Conservation (phyloP, 2,888 invertebrate genomes). For the Phanerotoma sp. region DNA sequence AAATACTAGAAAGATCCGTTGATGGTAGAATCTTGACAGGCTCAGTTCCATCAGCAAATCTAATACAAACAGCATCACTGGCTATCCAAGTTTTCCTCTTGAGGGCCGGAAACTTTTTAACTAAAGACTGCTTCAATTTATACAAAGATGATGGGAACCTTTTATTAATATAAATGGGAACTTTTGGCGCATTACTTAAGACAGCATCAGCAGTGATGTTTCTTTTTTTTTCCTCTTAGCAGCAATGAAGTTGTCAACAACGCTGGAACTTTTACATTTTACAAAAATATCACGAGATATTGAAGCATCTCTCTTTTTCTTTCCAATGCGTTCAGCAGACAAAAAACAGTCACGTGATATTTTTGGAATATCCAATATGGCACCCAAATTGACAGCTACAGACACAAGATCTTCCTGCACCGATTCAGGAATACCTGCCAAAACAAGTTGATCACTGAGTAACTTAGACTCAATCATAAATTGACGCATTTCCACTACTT, state of each 20-base stretch:
- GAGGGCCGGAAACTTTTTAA: not conserved
- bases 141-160: not conserved
- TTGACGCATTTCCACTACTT: not conserved
- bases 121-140: not conserved
- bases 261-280: not conserved
- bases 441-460: not conserved
- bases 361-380: not conserved
- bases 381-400: not conserved
- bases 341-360: not conserved
- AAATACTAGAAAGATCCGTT: not conserved
- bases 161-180: not conserved
- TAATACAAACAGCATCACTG: not conserved
- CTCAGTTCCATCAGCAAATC: not conserved
- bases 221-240: not conserved
- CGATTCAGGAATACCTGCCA: not conserved
- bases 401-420: not conserved
- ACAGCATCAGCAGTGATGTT: not conserved
- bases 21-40: not conserved
- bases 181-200: not conserved
- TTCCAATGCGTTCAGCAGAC: not conserved
- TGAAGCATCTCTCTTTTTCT: not conserved
- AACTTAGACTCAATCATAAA: not conserved
- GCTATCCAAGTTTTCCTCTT: not conserved
- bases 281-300: not conserved
- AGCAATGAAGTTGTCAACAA: not conserved